Evolutionary conservation across 2,797 vertebrate species (phyloP).

Genomic region (Helostoma temminkii): DNA sequence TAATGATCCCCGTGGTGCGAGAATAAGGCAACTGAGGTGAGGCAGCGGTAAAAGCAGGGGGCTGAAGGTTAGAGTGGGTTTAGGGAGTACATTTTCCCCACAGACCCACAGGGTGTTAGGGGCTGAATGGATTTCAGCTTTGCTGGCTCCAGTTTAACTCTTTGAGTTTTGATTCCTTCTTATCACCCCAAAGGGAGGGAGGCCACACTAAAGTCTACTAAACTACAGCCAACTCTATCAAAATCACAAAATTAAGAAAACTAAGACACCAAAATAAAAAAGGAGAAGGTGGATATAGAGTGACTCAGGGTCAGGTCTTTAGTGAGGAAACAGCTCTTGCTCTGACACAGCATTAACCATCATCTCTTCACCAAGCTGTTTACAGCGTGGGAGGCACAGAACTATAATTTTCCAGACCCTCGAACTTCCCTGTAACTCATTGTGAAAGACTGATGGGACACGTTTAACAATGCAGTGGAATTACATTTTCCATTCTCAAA

Average conservation of each 20-base stretch:
- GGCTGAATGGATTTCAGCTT: constrained; percentile 18
- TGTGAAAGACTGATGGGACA: constrained; percentile 56
- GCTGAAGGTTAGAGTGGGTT: constrained; percentile 34
- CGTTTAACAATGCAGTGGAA: constrained; percentile 56
- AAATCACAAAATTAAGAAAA: constrained; percentile 13
- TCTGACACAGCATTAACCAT: constrained; percentile 41
- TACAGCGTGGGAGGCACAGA: constrained; percentile 30
- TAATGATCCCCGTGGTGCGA: constrained; percentile 50
- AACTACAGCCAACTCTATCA: constrained; percentile 46
- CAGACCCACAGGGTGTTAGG: constrained; percentile 35
- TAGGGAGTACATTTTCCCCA: constrained; percentile 50
- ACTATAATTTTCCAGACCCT: constrained; percentile 58
- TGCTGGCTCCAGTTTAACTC: constrained; percentile 31
- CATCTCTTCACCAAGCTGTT: constrained; percentile 42
- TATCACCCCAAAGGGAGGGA: no score
- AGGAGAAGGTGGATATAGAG: constrained; percentile 4
- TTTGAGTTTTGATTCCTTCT: constrained; percentile 2
- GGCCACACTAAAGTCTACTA: no score
- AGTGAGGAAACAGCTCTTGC: constrained; percentile 48
- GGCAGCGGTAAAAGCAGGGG: constrained; percentile 47
- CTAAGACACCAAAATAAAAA: neutral
- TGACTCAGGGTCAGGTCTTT: constrained; percentile 49
- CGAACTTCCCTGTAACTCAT: constrained; percentile 62
- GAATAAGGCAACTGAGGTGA: constrained; percentile 57
- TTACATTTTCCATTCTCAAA: constrained; percentile 70